A percentile compares a stretch with the other conserved stretches of the same genome.
Conservation (phyloP, 2,888 invertebrate genomes). For the Oligia latruncula region DNA sequence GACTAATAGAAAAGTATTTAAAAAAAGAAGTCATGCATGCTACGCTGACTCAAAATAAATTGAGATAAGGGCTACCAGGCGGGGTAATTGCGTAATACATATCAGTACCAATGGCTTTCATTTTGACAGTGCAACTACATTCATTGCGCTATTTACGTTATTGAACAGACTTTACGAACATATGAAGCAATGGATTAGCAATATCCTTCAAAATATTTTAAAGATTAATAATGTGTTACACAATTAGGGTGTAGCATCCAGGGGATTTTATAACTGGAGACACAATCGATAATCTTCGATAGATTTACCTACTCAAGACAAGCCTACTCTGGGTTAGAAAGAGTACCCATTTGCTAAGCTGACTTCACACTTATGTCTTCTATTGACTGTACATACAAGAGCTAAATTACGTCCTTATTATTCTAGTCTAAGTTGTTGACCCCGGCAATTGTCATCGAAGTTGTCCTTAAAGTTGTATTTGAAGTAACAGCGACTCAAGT, state of each 20-base stretch:
- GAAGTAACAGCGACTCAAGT: slow-evolving; percentile 34
- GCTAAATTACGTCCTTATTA: slow-evolving; percentile 22
- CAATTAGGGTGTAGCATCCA: background rate
- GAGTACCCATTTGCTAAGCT: background rate
- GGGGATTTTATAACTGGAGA: no score
- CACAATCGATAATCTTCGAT: background rate
- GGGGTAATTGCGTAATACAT: no score
- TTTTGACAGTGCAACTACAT: no score
- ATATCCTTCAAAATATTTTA: no score
- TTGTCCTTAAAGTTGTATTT: slow-evolving; percentile 18
- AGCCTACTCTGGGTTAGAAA: background rate
- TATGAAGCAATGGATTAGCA: no score
- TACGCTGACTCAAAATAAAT: background rate
- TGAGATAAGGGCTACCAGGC: background rate
- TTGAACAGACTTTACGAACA: no score
- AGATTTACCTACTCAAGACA: background rate
- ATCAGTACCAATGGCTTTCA: no score
- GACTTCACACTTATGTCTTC: background rate
- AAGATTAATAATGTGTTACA: no score
- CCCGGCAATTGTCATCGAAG: slow-evolving; percentile 46
- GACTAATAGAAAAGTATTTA: background rate
- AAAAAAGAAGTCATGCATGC: fast-evolving
- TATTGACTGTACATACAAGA: slow-evolving; percentile 7
- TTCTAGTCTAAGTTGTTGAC: slow-evolving; percentile 53
- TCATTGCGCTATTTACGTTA: no score